phyloP scores from a whole-genome alignment of 2,113 vertebrate genomes.

The Dolichallabes microphthalmus region DNA sequence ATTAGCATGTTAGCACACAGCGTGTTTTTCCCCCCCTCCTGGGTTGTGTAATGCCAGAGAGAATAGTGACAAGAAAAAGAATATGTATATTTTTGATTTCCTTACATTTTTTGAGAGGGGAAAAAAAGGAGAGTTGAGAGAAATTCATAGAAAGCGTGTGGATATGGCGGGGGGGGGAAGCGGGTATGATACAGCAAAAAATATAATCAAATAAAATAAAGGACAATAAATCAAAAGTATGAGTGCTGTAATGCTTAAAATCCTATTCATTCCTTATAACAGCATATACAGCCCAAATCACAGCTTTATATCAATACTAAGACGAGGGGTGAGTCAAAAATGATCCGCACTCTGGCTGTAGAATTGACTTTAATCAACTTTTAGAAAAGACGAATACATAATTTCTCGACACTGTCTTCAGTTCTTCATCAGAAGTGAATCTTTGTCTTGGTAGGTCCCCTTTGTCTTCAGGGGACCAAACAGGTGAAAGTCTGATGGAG shows the following conservation, averaged over 20 bases:
- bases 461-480: too few relatives aligned
- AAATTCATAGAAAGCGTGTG: background rate
- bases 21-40: background rate
- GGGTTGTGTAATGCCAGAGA: too few relatives aligned
- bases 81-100: background rate
- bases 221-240: background rate
- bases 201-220: background rate
- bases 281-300: background rate
- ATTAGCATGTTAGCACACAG: background rate
- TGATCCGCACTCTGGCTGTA: too few relatives aligned
- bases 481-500: too few relatives aligned
- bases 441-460: too few relatives aligned
- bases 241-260: background rate
- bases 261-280: background rate
- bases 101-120: background rate
- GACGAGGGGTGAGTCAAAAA: background rate
- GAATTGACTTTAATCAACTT: too few relatives aligned
- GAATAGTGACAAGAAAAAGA: background rate
- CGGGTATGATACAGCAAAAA: background rate
- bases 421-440: too few relatives aligned
- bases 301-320: background rate
- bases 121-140: background rate
- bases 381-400: too few relatives aligned
- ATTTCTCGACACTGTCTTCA: too few relatives aligned
- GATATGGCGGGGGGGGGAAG: too few relatives aligned